A percentile compares a stretch with the other conserved stretches of the same genome.
Evolutionary conservation across 2,888 invertebrate species (phyloP).

Genomic region (Xanthorhoe designata): DNA sequence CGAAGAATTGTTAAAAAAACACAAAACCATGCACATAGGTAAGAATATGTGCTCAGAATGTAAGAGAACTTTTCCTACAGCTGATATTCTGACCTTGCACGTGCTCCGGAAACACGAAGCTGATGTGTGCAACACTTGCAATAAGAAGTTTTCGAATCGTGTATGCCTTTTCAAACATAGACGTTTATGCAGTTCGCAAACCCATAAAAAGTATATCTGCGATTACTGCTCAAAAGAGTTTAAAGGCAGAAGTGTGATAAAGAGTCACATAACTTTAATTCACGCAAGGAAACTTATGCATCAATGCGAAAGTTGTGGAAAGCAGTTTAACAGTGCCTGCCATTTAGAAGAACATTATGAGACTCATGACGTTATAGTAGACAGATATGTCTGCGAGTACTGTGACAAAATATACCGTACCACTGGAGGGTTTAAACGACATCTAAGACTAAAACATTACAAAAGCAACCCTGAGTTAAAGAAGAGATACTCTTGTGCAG

Average conservation of each 20-base stretch:
- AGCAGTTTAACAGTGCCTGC: constrained; percentile 48
- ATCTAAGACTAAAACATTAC: constrained; percentile 44
- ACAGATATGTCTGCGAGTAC: constrained; percentile 56
- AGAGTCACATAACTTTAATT: constrained; percentile 49
- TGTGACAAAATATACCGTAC: constrained; percentile 58
- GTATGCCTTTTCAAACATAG: constrained; percentile 55
- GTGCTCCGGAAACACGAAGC: constrained; percentile 49
- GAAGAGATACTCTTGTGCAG: constrained; percentile 32
- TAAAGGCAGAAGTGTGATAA: constrained; percentile 46
- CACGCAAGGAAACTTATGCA: constrained; percentile 48
- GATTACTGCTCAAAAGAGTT: constrained; percentile 60
- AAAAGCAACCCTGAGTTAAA: constrained; percentile 29
- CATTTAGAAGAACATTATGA: constrained; percentile 60
- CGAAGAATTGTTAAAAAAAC: constrained; percentile 38
- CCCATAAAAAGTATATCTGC: constrained; percentile 49
- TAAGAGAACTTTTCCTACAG: constrained; percentile 47
- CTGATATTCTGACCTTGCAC: constrained; percentile 48
- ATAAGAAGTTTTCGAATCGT: constrained; percentile 51
- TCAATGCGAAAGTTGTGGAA: constrained; percentile 63
- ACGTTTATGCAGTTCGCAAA: constrained; percentile 37
- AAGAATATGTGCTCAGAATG: constrained; percentile 55
- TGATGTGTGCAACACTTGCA: constrained; percentile 51
- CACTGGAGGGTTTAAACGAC: constrained; percentile 56
- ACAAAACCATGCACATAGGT: constrained; percentile 40
- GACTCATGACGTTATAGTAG: constrained; percentile 52